These are phyloP conservation scores for Fringilla coelebs DNA, from an alignment of 2,797 vertebrate genomes.

Conservation along the genomic window DNA sequence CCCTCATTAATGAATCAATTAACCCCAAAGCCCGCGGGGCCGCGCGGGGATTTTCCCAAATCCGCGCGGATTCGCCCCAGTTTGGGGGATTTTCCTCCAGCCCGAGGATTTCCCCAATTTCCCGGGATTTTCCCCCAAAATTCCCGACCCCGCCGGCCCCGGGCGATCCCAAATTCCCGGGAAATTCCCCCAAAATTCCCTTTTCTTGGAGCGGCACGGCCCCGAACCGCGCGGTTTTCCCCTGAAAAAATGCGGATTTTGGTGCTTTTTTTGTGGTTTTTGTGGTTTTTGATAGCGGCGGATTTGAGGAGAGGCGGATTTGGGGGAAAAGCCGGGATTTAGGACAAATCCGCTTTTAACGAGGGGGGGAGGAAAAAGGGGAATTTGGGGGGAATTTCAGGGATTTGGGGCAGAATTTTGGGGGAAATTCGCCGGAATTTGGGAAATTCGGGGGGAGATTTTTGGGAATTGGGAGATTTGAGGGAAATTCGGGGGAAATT, in stretches of 20 bases:
- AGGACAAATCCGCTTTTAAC: not conserved
- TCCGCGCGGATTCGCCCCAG: not conserved
- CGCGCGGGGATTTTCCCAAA: not conserved
- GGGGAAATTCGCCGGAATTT: too few relatives aligned
- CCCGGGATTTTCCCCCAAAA: not conserved
- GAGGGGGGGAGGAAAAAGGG: not conserved
- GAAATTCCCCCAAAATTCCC: not conserved
- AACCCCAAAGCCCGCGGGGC: not conserved
- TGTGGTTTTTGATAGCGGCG: too few relatives aligned
- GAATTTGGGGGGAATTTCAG: not conserved
- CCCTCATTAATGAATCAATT: not conserved
- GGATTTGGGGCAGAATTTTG: too few relatives aligned
- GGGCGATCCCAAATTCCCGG: not conserved
- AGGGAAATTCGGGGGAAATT: too few relatives aligned
- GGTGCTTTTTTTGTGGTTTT: too few relatives aligned
- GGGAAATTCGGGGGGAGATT: not conserved
- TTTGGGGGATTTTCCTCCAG: not conserved
- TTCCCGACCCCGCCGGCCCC: not conserved
- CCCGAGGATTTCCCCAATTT: not conserved
- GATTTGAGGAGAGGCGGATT: not conserved
- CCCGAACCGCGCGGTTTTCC: too few relatives aligned
- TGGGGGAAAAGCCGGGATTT: not conserved
- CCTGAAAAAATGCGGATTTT: too few relatives aligned
- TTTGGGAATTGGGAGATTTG: not conserved
- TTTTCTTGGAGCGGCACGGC: too few relatives aligned